Evolutionary conservation across 2,888 invertebrate genomes (phyloP).

Genomic region (Cheilosia vulpina): DNA sequence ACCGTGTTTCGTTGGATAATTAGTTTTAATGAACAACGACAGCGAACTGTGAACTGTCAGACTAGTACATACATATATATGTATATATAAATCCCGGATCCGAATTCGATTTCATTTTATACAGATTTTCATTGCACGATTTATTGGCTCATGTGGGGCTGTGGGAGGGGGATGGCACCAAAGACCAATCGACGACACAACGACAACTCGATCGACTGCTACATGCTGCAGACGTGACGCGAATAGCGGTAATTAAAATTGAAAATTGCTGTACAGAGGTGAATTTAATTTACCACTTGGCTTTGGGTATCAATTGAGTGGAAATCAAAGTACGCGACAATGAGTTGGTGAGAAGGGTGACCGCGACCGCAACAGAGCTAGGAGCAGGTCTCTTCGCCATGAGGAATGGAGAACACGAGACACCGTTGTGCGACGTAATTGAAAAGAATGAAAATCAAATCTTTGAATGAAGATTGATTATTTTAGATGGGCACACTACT

Average conservation of each 20-base stretch:
- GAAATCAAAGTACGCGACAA: slow-evolving; percentile 57
- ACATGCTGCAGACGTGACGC: slow-evolving; percentile 62
- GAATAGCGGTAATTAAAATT: slow-evolving; percentile 72
- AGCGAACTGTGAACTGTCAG: slow-evolving; percentile 63
- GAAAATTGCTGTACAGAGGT: slow-evolving; percentile 67
- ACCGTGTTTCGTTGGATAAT: slow-evolving; percentile 45
- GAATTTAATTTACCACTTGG: slow-evolving; percentile 73
- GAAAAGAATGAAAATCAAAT: slow-evolving; percentile 59
- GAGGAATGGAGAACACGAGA: neutral
- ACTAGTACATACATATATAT: slow-evolving; percentile 18
- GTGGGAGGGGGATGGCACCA: neutral
- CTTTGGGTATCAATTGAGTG: slow-evolving; percentile 67
- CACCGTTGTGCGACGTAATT: slow-evolving; percentile 31
- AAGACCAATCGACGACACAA: neutral
- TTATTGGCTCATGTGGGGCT: slow-evolving; percentile 39
- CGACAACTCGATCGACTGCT: slow-evolving; percentile 2
- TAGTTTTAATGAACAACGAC: slow-evolving; percentile 67
- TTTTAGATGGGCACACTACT: neutral
- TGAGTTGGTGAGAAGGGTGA: slow-evolving; percentile 9
- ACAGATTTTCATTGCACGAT: slow-evolving; percentile 60
- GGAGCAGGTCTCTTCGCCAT: neutral
- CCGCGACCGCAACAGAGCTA: neutral
- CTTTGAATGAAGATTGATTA: slow-evolving; percentile 46
- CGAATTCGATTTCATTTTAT: slow-evolving; percentile 64
- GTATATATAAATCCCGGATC: slow-evolving; percentile 51